These are phyloP conservation scores for Aleadryas rufinucha DNA, from an alignment of 2,113 vertebrate genomes.

Conservation along the genomic window DNA sequence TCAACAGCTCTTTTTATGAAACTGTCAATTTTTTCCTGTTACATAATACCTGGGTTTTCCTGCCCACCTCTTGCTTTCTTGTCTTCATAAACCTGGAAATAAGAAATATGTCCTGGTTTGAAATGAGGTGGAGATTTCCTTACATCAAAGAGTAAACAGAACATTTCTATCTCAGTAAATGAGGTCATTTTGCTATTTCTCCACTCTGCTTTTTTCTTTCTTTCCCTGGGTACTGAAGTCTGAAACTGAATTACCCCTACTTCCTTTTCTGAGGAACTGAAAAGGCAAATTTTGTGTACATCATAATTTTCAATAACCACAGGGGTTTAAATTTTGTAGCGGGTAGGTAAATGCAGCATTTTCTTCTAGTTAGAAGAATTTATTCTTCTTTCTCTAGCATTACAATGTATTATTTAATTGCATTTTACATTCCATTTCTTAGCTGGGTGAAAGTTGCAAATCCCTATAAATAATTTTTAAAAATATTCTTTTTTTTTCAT, in stretches of 20 bases:
- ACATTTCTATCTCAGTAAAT: neutral
- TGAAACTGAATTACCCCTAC: neutral
- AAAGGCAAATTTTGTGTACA: neutral
- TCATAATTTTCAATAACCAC: neutral
- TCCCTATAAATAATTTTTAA: neutral
- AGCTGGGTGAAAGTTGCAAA: neutral
- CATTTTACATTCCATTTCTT: neutral
- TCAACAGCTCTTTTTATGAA: neutral
- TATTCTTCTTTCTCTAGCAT: neutral
- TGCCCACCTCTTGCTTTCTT: neutral
- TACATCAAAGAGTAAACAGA: conserved; percentile 37
- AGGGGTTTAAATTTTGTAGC: neutral
- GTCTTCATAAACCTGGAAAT: neutral
- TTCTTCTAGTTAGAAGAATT: neutral
- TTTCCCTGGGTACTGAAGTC: neutral
- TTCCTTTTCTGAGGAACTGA: neutral
- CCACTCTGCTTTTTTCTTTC: neutral
- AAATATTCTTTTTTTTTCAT: neutral
- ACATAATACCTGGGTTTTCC: neutral
- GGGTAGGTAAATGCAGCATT: neutral
- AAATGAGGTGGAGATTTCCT: conserved; percentile 23
- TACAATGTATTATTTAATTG: neutral
- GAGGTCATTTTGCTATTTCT: conserved; percentile 25
- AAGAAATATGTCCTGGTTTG: neutral
- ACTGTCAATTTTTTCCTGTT: neutral